Conservation (phyloP, 2,888 invertebrate genomes). For the Hipparchia semele region DNA sequence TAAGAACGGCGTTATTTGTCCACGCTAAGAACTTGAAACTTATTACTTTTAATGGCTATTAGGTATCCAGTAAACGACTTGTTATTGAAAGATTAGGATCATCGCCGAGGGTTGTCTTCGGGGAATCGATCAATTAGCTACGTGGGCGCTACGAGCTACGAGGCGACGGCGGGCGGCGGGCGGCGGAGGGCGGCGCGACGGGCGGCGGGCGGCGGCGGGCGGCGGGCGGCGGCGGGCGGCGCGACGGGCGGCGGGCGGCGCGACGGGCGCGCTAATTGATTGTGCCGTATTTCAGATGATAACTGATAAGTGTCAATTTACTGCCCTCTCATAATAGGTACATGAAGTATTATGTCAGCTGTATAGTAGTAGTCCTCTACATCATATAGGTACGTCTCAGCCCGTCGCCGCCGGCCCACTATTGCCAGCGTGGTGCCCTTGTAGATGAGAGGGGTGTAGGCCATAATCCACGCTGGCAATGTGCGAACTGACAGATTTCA, state of each 20-base stretch:
- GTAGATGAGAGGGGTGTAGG: no score
- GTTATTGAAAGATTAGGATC: background rate
- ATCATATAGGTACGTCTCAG: no score
- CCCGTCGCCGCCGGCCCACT: no score
- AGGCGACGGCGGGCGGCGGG: background rate
- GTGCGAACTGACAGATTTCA: no score
- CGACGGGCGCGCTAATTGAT: background rate
- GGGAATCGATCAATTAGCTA: constrained; percentile 4
- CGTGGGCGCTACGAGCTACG: background rate
- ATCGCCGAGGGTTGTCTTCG: constrained; percentile 1
- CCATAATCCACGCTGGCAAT: no score
- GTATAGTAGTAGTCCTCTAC: background rate
- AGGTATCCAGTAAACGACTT: background rate
- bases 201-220: no score
- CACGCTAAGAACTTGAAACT: no score
- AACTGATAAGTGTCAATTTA: constrained; percentile 11
- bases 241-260: background rate
- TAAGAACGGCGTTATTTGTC: no score
- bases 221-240: background rate
- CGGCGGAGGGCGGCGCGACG: background rate
- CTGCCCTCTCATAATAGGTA: background rate
- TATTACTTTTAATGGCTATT: no score
- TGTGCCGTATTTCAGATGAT: constrained; percentile 1
- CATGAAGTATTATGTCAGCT: background rate
- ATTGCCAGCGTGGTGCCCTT: no score